Percentiles rank a stretch among this genome's conserved stretches.
Evolutionary conservation across 2,113 vertebrate genomes (phyloP).

Genomic region (Cynocephalus volans): DNA sequence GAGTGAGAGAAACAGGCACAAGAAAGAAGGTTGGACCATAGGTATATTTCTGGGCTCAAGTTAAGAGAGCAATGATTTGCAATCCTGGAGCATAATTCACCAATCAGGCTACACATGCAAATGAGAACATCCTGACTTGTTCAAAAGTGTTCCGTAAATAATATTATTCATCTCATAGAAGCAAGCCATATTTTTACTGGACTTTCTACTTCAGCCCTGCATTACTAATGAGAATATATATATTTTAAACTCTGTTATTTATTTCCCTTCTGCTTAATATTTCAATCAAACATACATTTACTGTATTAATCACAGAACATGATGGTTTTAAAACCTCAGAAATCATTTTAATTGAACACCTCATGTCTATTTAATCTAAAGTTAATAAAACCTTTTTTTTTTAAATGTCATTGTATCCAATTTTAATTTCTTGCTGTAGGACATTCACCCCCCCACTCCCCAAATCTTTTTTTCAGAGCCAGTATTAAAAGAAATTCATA

Average conservation of each 20-base stretch:
- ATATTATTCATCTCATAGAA: slow-evolving; percentile 84
- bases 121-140: slow-evolving; percentile 78
- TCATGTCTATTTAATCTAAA: slow-evolving; percentile 83
- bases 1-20: background rate
- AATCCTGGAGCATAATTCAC: slow-evolving; percentile 75
- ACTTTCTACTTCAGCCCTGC: slow-evolving; percentile 80
- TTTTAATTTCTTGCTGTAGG: slow-evolving; percentile 86
- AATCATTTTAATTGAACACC: slow-evolving; percentile 86
- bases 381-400: slow-evolving; percentile 83
- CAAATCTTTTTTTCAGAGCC: slow-evolving; percentile 43
- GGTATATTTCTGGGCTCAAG: slow-evolving; percentile 44
- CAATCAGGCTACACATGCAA: slow-evolving; percentile 80
- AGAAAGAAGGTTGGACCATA: background rate
- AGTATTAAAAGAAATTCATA: slow-evolving; percentile 1
- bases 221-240: slow-evolving; percentile 85
- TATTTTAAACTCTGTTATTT: slow-evolving; percentile 84
- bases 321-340: slow-evolving; percentile 85
- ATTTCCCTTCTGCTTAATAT: slow-evolving; percentile 85
- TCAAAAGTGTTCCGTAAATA: slow-evolving; percentile 84
- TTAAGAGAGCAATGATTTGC: slow-evolving; percentile 74
- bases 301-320: slow-evolving; percentile 81
- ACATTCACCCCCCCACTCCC: slow-evolving; percentile 56
- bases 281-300: slow-evolving; percentile 84
- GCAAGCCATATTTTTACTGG: slow-evolving; percentile 85
- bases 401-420: slow-evolving; percentile 69